phyloP scores from a whole-genome alignment of 2,797 vertebrate species.

The Malurus leucopterus region DNA sequence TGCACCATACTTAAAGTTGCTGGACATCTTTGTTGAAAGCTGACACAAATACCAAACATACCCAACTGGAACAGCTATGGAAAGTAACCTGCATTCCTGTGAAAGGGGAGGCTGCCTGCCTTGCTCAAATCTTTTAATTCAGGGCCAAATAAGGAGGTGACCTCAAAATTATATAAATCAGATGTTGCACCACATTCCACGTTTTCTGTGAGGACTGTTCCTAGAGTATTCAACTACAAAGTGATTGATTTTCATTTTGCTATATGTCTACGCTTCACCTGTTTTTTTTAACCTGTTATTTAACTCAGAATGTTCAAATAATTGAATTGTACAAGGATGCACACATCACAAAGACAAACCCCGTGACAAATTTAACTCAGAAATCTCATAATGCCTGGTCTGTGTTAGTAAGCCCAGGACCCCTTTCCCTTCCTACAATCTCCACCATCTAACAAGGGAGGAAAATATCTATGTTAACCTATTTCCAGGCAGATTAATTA shows the following conservation, averaged over 20 bases:
- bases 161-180: conserved; percentile 64
- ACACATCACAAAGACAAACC: background rate
- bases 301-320: conserved; percentile 47
- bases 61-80: background rate
- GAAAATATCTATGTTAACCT: conserved; percentile 51
- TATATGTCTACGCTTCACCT: conserved; percentile 34
- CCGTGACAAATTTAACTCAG: conserved; percentile 48
- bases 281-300: conserved; percentile 36
- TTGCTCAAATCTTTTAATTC: conserved; percentile 8
- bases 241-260: conserved; percentile 53
- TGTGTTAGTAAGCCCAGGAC: conserved; percentile 45
- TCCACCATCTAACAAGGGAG: background rate
- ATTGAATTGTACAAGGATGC: conserved; percentile 19
- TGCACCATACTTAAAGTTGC: background rate
- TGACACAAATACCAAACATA: conserved; percentile 28
- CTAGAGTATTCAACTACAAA: conserved; percentile 54
- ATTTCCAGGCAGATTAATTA: conserved; percentile 24
- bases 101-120: conserved; percentile 13
- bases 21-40: background rate
- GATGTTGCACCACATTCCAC: conserved; percentile 48
- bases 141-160: conserved; percentile 27
- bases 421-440: conserved; percentile 7
- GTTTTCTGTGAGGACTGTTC: conserved; percentile 54
- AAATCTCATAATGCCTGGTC: conserved; percentile 36
- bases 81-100: conserved; percentile 36